Evolutionary conservation across 1,140 invertebrate species (phyloP), one percentile per base, ranked within the genome.

Genomic region (Tetragnatha versicolor): DNA sequence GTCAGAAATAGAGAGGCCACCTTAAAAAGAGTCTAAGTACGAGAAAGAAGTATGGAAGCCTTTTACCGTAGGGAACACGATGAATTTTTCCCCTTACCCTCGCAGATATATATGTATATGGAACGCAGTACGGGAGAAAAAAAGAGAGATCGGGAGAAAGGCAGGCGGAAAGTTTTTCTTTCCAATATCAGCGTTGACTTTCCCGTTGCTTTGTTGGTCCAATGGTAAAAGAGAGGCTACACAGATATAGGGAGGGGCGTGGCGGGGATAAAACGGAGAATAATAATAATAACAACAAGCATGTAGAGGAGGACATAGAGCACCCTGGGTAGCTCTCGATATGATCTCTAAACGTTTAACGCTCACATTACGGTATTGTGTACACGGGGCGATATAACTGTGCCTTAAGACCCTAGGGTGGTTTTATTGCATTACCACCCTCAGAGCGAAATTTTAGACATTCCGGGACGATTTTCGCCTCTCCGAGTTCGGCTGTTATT

Each of bases 341-440:
- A 77, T 77, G 58, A 77, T 77, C 73, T 77, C 20, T 45, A 77
- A 77, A 66, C 73, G 73, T 77, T 77, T 77, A 77, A 66, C 60
- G 47, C 73, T 65, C 73, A 77, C 47, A 66, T 77, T 77, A 65
- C 73, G 45, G 31, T 77, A 65, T 66, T 65, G 72, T 75, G 39
- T 14, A 49, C 37, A 33, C 42, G 45, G 33, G 42, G 53, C 51
- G 20, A 20, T 25, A 69, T 69, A 69, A 69, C 66, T 31, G 66
- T 66, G 20, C 37, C 42, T 31, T 69, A 53, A 69, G 53, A 37
- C 39, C 37, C 22, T 22, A 51, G 73, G 73, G 73, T 49, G 31
- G 35, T 66, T 77, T 77, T 77, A 77, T 77, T 77, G 61, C 61
- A 66, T 77, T 77, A 77, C 61, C 45, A 37, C 58, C 20, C 35